Conservation (phyloP, 2,113 vertebrate genomes). For the Gymnobelideus leadbeateri region DNA sequence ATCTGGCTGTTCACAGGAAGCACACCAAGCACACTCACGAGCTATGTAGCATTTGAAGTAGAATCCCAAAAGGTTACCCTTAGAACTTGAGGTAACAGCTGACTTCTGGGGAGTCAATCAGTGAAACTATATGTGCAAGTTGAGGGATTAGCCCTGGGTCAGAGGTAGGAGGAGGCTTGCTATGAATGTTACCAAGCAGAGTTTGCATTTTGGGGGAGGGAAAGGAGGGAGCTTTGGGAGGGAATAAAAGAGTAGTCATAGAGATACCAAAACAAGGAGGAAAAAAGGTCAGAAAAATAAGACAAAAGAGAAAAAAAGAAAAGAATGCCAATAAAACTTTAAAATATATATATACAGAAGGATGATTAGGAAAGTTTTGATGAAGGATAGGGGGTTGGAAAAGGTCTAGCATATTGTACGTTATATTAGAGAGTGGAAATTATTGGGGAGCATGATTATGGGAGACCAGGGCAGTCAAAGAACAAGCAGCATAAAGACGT, state of each 20-base stretch:
- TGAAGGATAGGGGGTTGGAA: conserved; percentile 2
- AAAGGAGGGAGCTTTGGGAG: too few species aligned
- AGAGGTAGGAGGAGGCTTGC: not conserved
- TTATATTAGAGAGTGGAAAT: not conserved
- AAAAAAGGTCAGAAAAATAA: not conserved
- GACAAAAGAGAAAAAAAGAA: not conserved
- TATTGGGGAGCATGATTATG: not conserved
- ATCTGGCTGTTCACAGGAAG: not conserved
- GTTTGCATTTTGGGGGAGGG: not conserved
- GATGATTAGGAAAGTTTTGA: conserved; percentile 1
- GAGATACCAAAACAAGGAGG: not conserved
- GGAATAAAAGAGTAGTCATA: not conserved
- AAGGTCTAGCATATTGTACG: not conserved
- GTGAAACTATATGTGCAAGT: not conserved
- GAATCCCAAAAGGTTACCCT: too few species aligned
- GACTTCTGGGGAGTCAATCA: not conserved
- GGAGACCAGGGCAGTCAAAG: not conserved
- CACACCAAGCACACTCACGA: too few species aligned
- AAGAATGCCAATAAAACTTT: not conserved
- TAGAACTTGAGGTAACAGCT: not conserved
- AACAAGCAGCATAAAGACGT: not conserved
- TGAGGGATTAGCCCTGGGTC: not conserved
- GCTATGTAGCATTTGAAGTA: too few species aligned
- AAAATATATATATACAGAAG: not conserved
- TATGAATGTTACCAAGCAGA: not conserved